Base-by-base conservation (phyloP, 1,140 invertebrate species). In the Gonatopus flavifemur region DNA sequence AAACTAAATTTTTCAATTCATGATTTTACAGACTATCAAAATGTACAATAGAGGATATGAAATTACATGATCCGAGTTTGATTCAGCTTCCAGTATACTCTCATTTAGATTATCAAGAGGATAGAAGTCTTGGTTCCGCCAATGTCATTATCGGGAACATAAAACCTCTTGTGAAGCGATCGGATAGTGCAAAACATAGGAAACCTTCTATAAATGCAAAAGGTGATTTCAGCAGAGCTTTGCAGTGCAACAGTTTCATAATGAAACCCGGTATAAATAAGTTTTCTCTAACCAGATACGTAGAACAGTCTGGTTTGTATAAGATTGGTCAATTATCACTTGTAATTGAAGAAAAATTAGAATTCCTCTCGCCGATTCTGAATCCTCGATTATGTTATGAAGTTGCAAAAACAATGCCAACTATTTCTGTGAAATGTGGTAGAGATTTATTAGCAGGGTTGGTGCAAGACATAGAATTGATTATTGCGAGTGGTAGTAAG, bases 51-150 rank as follows among this genome's bases (percentile, higher is more conserved):
- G 76, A 85, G 46, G 82, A 86, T 56, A 74, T 83, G 62, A 86
- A 84, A 76, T 69, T 78, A 40, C 73, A 71, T 19, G 82, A 86
- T 70, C 79, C 80, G 20, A 70, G 80, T 48, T 64, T 87, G 50
- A 76, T 81, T 43, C 79, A 82, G 41, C 74, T 91, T 42, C 79
- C 86, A 55, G 83, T 91, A 52, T 82, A 83, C 35, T 83, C 86
- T 1, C 84, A 86, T 64, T 72, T 91, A 21, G 87, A 91, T 59
- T 88, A 87, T 55, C 88, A 90, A 67, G 85, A 93, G 66, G 89
- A 93, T 66, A 89, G 86, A 62, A 87, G 84, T 44, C 68, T 91
- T 4, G 83, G 82, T 46, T 83, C 83, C 46, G 86, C 85, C 1
- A 33, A 82, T 86, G 16, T 84, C 81, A 20, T 86, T 81, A 62